These are phyloP conservation scores for Drosophila meridiana DNA, from an alignment of 2,888 invertebrate genomes.

Conservation along the genomic window DNA sequence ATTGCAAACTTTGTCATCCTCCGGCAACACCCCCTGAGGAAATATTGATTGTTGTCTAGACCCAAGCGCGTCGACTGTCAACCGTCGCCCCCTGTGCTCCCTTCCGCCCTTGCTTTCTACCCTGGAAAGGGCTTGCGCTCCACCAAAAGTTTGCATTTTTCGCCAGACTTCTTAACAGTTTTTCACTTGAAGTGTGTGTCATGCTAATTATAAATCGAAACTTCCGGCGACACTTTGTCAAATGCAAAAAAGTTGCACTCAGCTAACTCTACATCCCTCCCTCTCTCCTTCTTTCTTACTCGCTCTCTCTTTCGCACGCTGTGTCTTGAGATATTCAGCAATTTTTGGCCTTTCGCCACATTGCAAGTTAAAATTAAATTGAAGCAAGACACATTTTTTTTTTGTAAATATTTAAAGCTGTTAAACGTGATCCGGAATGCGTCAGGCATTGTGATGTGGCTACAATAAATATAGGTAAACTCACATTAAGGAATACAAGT, in stretches of 20 bases:
- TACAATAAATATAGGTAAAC: background rate
- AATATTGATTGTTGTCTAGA: constrained; percentile 72
- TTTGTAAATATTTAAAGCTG: constrained; percentile 36
- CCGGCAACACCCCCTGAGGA: constrained; percentile 52
- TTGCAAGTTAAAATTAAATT: constrained; percentile 69
- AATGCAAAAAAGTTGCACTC: constrained; percentile 60
- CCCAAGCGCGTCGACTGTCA: background rate
- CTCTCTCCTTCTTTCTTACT: constrained; percentile 30
- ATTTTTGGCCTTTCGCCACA: constrained; percentile 38
- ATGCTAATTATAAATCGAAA: constrained; percentile 81
- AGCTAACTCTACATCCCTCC: background rate
- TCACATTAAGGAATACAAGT: background rate
- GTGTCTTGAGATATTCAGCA: constrained; percentile 61
- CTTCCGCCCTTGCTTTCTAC: background rate
- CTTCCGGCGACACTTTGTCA: constrained; percentile 79
- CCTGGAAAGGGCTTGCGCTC: background rate
- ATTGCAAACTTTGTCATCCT: constrained; percentile 68
- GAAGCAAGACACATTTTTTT: constrained; percentile 24
- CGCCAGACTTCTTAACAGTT: constrained; percentile 62
- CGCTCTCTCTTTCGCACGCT: constrained; percentile 20
- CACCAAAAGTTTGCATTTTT: constrained; percentile 62
- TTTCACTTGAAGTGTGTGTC: constrained; percentile 72
- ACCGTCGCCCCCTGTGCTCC: no score
- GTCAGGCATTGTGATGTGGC: background rate
- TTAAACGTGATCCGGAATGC: constrained; percentile 8